Percentiles rank a stretch among this genome's conserved stretches.
Evolutionary conservation across 2,888 invertebrate species (phyloP).

Genomic region (Cerastis rubricosa): DNA sequence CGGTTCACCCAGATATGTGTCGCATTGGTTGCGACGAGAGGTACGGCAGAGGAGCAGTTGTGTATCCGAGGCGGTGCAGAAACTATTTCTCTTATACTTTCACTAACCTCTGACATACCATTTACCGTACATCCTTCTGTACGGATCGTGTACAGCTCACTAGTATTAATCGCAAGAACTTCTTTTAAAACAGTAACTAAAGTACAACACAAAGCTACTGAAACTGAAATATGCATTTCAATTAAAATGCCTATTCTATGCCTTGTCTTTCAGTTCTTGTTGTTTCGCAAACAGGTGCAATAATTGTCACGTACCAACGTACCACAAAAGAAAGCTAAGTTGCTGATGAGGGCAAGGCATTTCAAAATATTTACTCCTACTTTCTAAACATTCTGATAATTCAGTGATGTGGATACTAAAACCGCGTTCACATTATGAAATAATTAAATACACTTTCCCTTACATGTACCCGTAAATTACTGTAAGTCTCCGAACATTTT

Average conservation of each 20-base stretch:
- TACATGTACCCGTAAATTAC: conserved; percentile 91
- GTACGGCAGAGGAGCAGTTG: conserved; percentile 57
- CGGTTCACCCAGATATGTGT: conserved; percentile 70
- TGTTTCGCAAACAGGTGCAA: neutral
- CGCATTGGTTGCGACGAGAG: conserved; percentile 64
- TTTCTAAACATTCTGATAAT: conserved; percentile 49
- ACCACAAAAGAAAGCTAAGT: neutral
- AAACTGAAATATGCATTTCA: conserved; percentile 34
- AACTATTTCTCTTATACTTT: conserved; percentile 56
- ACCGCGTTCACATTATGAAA: neutral
- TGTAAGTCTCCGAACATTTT: conserved; percentile 91
- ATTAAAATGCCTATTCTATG: neutral
- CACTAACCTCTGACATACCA: conserved; percentile 59
- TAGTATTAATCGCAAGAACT: conserved; percentile 17
- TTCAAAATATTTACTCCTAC: conserved; percentile 43
- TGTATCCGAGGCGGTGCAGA: conserved; percentile 29
- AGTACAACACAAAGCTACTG: conserved; percentile 32
- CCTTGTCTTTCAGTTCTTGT: neutral
- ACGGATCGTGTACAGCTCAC: conserved; percentile 62
- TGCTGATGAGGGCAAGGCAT: neutral
- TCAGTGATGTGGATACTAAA: neutral
- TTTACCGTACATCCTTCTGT: conserved; percentile 71
- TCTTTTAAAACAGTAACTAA: conserved; percentile 25
- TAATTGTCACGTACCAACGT: neutral
- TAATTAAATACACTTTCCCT: neutral